A percentile compares a stretch with the other conserved stretches of the same genome.
These are phyloP conservation scores for Albula glossodonta DNA, from an alignment of 2,113 vertebrate species.

Conservation along the genomic window DNA sequence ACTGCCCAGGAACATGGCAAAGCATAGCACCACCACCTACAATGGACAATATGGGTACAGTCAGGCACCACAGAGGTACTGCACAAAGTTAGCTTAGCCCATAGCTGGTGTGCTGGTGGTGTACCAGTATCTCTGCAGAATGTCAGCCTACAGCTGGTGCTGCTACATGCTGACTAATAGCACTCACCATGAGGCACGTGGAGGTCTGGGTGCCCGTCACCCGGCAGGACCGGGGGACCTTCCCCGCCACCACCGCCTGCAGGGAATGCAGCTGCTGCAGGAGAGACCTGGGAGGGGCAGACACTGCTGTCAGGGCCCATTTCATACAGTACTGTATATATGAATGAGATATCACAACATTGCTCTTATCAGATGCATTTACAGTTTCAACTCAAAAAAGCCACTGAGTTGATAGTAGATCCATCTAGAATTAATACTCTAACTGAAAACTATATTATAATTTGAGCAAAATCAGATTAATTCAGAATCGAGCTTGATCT, in stretches of 20 bases:
- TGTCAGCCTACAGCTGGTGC: too few species aligned
- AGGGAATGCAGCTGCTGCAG: constrained; percentile 95
- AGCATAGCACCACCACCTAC: constrained; percentile 91
- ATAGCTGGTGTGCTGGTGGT: too few species aligned
- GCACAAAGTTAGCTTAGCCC: too few species aligned
- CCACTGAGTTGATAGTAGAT: too few species aligned
- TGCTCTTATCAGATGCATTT: background rate
- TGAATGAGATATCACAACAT: too few species aligned
- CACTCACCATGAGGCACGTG: constrained; percentile 92
- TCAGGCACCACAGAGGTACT: background rate
- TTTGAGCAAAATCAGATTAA: too few species aligned
- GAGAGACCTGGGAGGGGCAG: constrained; percentile 78
- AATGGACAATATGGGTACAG: background rate
- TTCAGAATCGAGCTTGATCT: background rate
- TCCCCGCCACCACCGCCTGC: constrained; percentile 87
- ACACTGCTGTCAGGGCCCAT: background rate
- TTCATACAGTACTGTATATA: background rate
- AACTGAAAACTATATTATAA: too few species aligned
- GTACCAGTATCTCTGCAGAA: too few species aligned
- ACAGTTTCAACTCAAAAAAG: background rate
- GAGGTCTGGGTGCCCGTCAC: constrained; percentile 91
- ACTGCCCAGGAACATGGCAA: constrained; percentile 87
- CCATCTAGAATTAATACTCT: too few species aligned
- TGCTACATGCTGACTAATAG: background rate
- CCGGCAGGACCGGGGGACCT: constrained; percentile 87